Percentiles rank a stretch among this genome's conserved stretches.
phyloP scores from a whole-genome alignment of 1,140 invertebrate species.

The Eriosoma lanigerum region DNA sequence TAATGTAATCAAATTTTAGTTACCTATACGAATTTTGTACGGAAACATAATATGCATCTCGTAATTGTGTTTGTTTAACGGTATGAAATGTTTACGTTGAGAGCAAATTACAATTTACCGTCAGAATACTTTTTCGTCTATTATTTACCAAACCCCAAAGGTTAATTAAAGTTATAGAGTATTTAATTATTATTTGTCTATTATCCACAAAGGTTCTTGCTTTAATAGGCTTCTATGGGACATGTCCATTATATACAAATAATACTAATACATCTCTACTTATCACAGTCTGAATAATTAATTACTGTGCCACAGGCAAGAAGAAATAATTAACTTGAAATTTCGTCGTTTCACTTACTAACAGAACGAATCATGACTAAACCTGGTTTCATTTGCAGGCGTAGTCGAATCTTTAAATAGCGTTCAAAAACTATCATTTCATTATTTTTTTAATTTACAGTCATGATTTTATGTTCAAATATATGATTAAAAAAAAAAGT shows the following conservation, averaged over 20 bases:
- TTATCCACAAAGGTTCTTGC: not conserved
- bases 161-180: not conserved
- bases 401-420: not conserved
- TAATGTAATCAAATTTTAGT: no score
- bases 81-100: no score
- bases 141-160: not conserved
- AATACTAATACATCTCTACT: not conserved
- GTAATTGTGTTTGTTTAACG: no score
- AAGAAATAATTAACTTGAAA: constrained; percentile 33
- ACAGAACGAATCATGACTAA: not conserved
- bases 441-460: not conserved
- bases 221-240: not conserved
- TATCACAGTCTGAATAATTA: not conserved
- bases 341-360: not conserved
- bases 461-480: not conserved
- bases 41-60: no score
- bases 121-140: no score
- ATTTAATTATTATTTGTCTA: constrained; percentile 13
- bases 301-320: constrained; percentile 7
- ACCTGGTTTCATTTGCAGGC: not conserved
- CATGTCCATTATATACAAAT: constrained; percentile 18
- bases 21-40: no score
- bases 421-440: not conserved
- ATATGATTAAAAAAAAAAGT: not conserved
- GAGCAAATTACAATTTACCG: no score